Evolutionary conservation across 2,797 vertebrate genomes (phyloP).

Genomic region (Limosa lapponica): DNA sequence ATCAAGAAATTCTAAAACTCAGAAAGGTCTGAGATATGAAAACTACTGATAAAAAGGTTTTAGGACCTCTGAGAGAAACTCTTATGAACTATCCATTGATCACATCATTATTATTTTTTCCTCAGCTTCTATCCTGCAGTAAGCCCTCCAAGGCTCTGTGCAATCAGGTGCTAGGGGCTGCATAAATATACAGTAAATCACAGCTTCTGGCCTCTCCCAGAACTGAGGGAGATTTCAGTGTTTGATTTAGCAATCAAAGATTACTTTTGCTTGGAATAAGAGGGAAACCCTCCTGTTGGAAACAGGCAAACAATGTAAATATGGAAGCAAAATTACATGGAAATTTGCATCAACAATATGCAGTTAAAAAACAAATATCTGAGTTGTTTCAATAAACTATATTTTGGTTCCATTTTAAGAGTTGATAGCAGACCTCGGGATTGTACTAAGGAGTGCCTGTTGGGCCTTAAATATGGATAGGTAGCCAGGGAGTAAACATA

Average conservation of each 20-base stretch:
- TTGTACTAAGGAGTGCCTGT: neutral
- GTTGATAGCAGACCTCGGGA: neutral
- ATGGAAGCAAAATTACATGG: neutral
- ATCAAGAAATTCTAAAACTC: neutral
- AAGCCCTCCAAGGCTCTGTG: neutral
- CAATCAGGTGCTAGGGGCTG: neutral
- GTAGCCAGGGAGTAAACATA: neutral
- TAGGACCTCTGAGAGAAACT: neutral
- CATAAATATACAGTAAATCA: neutral
- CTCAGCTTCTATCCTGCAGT: neutral
- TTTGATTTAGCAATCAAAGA: neutral
- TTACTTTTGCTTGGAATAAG: neutral
- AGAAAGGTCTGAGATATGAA: neutral
- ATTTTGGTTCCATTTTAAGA: neutral
- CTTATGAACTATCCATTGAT: neutral
- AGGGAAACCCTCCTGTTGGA: neutral
- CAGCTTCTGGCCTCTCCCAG: neutral
- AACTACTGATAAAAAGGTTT: neutral
- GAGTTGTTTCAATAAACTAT: neutral
- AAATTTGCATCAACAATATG: neutral
- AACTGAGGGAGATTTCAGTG: neutral
- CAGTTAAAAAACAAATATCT: neutral
- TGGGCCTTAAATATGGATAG: neutral
- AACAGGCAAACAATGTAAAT: neutral
- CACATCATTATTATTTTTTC: neutral